Evolutionary conservation across 2,113 vertebrate genomes (phyloP).

Genomic region (Chroicocephalus ridibundus): DNA sequence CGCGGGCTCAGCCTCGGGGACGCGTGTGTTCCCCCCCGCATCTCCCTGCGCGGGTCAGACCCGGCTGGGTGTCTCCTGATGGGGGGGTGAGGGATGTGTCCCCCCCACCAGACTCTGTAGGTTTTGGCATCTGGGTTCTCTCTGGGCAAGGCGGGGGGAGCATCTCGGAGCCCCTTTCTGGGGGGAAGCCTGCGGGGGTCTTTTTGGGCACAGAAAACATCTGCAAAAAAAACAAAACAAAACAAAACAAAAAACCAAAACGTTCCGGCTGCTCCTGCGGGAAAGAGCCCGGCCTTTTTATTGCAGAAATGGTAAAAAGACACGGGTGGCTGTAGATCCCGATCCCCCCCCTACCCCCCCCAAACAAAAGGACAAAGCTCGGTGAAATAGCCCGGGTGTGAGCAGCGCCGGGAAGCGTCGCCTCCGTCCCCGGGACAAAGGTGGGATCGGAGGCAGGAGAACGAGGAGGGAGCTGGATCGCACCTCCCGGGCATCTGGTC

Average conservation of each 20-base stretch:
- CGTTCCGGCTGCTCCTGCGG: slow-evolving; percentile 39
- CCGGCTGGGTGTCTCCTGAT: fast-evolving
- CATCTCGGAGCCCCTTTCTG: not conserved
- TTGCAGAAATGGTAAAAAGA: slow-evolving; percentile 59
- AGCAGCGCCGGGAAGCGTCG: slow-evolving; percentile 43
- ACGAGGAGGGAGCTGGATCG: slow-evolving; percentile 22
- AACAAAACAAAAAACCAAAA: not conserved
- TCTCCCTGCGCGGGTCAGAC: not conserved
- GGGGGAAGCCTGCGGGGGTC: not conserved
- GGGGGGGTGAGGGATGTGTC: no score
- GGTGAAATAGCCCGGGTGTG: slow-evolving; percentile 37
- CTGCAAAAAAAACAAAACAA: not conserved
- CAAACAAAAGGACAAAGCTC: slow-evolving; percentile 51
- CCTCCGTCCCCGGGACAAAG: slow-evolving; percentile 18
- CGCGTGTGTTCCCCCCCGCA: fast-evolving
- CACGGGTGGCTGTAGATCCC: slow-evolving; percentile 46
- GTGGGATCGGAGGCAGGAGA: not conserved
- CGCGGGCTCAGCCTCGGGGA: fast-evolving
- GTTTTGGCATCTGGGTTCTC: not conserved
- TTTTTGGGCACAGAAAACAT: slow-evolving; percentile 33
- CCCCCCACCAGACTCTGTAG: no score
- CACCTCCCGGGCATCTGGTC: slow-evolving; percentile 78
- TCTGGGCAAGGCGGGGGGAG: not conserved
- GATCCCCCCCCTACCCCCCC: slow-evolving; percentile 25
- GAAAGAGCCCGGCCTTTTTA: slow-evolving; percentile 55